Evolutionary conservation across 1,140 invertebrate species (phyloP), one percentile per base, ranked within the genome.

Genomic region (Ceratitis capitata): DNA sequence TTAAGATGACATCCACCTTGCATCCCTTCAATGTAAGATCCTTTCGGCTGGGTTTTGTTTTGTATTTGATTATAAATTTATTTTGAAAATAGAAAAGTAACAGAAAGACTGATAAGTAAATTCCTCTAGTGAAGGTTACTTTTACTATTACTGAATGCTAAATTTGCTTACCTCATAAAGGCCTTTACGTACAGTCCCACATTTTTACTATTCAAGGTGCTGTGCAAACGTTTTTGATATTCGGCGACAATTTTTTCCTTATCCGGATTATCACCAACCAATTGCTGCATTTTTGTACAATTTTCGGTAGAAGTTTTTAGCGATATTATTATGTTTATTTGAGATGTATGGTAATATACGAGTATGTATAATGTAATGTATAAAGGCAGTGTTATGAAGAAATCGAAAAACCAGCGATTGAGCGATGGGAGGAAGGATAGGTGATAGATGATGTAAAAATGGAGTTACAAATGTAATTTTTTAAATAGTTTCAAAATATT

Each of bases 151-250:
- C 14, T 53, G 14, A 74, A 19, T 56, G n/a, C 23, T n/a, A 1
- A 84, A 74, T 86, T 6, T 1, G 1, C 87, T 87, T 92, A 96
- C 96, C 95, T 96, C 91, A 97, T 95, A 92, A 97, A 97, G 39
- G 96, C 94, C 88, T 96, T 94, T 19, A 97, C 96, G 90, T 96
- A 98, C 89, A 94, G 94, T 88, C 96, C 95, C 84, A 98, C 94
- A 92, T 98, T 98, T 89, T 95, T 95, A 42, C 96, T 94, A 92
- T 98, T 98, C 84, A 98, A 95, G 84, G 95, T 95, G 35, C 95
- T 94, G 87, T 95, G 94, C 84, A 98, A 93, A 51, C 96, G 94
- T 69, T 95, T 95, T 85, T 97, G 94, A 93, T 96, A 98, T 87
- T 96, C 95, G 85, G 94, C 92, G 87, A 97, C 95, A 69, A 96